Evolutionary conservation across 2,888 invertebrate species (phyloP).

Genomic region (Cryptosula pallasiana): DNA sequence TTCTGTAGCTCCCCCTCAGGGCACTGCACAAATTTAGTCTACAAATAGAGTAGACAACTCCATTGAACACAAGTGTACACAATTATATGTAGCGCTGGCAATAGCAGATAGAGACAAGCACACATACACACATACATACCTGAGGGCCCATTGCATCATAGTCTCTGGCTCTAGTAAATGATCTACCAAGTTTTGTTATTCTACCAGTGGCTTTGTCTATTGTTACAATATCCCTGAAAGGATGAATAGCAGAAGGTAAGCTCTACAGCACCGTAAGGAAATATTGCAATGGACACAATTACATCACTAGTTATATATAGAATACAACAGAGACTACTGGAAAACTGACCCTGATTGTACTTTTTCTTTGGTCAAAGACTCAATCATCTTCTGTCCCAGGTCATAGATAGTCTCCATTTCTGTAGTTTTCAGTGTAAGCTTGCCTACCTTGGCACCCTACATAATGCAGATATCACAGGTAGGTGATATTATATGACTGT

Average conservation of each 20-base stretch:
- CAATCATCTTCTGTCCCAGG: conserved; percentile 95
- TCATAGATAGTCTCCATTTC: conserved; percentile 99
- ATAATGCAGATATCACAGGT: conserved; percentile 26
- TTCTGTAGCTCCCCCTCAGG: conserved; percentile 98
- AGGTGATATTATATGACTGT: too few species aligned
- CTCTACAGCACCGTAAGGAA: too few species aligned
- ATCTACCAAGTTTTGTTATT: conserved; percentile 81
- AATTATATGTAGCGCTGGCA: too few species aligned
- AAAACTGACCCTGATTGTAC: conserved; percentile 59
- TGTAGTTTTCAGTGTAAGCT: conserved; percentile 93
- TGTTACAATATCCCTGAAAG: conserved; percentile 80
- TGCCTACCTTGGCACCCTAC: conserved; percentile 76
- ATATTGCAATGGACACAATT: too few species aligned
- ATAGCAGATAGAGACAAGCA: too few species aligned
- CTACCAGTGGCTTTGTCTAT: conserved; percentile 98
- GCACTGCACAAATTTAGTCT: conserved; percentile 84
- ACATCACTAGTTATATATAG: too few species aligned
- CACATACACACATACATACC: too few species aligned
- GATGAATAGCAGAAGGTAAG: too few species aligned
- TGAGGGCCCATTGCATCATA: conserved; percentile 89
- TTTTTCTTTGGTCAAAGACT: conserved; percentile 90
- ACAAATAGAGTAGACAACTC: too few species aligned
- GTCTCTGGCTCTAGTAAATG: conserved; percentile 91
- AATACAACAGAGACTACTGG: too few species aligned
- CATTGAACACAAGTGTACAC: too few species aligned